Conservation (phyloP, 2,888 invertebrate genomes). For the Anagyrus pseudococci region DNA sequence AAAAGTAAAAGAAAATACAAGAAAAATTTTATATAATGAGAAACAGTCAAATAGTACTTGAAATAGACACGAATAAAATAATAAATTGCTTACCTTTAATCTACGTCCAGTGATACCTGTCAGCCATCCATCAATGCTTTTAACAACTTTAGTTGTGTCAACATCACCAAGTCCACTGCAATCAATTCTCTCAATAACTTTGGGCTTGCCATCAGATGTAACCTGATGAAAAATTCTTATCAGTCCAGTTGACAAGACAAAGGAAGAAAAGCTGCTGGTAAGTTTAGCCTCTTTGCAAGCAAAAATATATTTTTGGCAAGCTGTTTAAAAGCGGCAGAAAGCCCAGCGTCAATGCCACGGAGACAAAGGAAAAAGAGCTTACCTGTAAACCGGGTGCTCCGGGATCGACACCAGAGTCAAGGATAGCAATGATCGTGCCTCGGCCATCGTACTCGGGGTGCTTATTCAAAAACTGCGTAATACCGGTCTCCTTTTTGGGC, state of each 20-base stretch:
- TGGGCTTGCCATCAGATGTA: slow-evolving; percentile 87
- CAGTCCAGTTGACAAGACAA: neutral
- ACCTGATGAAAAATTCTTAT: slow-evolving; percentile 67
- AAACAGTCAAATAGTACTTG: no score
- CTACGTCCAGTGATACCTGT: slow-evolving; percentile 87
- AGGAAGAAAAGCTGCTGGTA: neutral
- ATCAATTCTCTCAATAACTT: slow-evolving; percentile 94
- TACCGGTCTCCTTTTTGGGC: slow-evolving; percentile 95
- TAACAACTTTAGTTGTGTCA: slow-evolving; percentile 81
- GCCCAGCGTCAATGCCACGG: no score
- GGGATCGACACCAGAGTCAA: slow-evolving; percentile 98
- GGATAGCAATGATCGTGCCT: slow-evolving; percentile 89
- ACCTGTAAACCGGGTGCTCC: slow-evolving; percentile 94
- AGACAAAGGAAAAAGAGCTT: slow-evolving; percentile 42
- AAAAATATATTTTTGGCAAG: no score
- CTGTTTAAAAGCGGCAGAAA: neutral
- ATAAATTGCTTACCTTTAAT: slow-evolving; percentile 72
- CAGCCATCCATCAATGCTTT: slow-evolving; percentile 73
- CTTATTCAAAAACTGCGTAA: slow-evolving; percentile 84
- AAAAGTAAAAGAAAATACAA: neutral
- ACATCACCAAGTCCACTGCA: slow-evolving; percentile 98
- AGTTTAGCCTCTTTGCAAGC: no score
- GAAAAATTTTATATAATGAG: no score
- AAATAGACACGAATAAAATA: neutral
- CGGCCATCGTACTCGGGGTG: slow-evolving; percentile 92